Base-by-base conservation (phyloP, 2,113 vertebrate species). In the Neoarius graeffei region DNA sequence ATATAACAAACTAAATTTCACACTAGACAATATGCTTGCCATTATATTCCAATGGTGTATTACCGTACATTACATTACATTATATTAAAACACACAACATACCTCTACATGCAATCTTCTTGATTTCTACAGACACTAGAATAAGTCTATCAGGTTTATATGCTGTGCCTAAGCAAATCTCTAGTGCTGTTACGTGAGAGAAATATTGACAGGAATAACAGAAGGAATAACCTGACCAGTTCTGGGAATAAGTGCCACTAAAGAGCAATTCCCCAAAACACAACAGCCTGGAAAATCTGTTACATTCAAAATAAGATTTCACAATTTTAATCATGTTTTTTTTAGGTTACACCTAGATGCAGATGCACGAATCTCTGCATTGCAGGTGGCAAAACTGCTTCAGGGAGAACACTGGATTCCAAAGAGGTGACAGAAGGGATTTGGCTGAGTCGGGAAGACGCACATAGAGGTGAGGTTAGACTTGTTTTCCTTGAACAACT, bases 391-490 rank as follows among this genome's bases (percentile, higher is more conserved):
- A 77, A 84, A 84, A 79, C 1, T 17, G 85, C 48, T 57, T 84
- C 17, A 84, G 85, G 62, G 74, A n/a, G 62, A 84, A 69, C 15
- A 30, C 23, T 89, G 25, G 67, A 89, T 84, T 59, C 81, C 71
- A 60, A 1, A 86, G 57, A 77, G 71, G 50, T 86, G 85, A 86
- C 30, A 62, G 56, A 77, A 83, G 23, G 56, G 57, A 59, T 89
- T 81, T 81, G 54, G 30, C 83, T 81, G 74, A 80, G 62, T n/a
- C 1, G 1, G 79, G 59, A 56, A 77, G 66, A 62, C 17, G 35
- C n/a, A 35, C 35, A 19, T 64, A 15, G 42, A 87, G 81, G 17
- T 60, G n/a, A 88, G 30, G 71, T 67, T 76, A 35, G 48, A 60
- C 50, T 13, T 83, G 67, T 52, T 88, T 83, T 66, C 27, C 17